A percentile compares a stretch with the other conserved stretches of the same genome.
These are phyloP conservation scores for Ceratosolen solmsi DNA, from an alignment of 1,140 invertebrate species.

Conservation along the genomic window DNA sequence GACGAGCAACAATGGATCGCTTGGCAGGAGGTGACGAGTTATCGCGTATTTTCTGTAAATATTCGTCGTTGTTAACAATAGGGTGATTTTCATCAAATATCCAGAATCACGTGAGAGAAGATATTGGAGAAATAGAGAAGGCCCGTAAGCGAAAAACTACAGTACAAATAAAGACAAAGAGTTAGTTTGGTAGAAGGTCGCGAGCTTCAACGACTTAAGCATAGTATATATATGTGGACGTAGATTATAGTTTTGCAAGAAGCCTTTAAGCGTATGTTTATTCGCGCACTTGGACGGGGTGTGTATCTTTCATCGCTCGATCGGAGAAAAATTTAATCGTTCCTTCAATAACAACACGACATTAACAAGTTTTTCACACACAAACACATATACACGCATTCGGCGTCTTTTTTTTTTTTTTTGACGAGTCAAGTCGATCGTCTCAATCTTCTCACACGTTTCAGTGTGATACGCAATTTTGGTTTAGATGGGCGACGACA, in stretches of 20 bases:
- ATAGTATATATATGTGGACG: too few species aligned
- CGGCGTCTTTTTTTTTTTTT: slow-evolving; percentile 40
- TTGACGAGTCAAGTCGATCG: slow-evolving; percentile 1
- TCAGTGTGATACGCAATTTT: slow-evolving; percentile 16
- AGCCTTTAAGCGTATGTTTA: neutral
- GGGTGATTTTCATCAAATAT: neutral
- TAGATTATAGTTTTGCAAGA: neutral
- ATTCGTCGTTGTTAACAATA: neutral
- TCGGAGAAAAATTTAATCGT: neutral
- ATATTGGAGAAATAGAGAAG: too few species aligned
- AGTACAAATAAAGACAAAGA: neutral
- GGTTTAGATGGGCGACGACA: slow-evolving; percentile 26
- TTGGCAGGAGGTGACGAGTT: neutral
- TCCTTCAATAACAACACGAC: neutral
- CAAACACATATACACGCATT: neutral
- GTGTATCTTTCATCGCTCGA: neutral
- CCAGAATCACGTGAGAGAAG: neutral
- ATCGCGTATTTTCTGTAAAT: neutral
- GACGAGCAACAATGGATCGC: neutral
- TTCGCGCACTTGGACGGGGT: neutral
- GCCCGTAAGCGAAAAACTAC: too few species aligned
- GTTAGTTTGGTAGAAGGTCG: neutral
- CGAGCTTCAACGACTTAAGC: neutral
- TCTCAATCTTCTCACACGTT: neutral
- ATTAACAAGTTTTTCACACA: neutral